These are phyloP conservation scores for Nymphicus hollandicus DNA, from an alignment of 2,113 vertebrate genomes.

Conservation along the genomic window DNA sequence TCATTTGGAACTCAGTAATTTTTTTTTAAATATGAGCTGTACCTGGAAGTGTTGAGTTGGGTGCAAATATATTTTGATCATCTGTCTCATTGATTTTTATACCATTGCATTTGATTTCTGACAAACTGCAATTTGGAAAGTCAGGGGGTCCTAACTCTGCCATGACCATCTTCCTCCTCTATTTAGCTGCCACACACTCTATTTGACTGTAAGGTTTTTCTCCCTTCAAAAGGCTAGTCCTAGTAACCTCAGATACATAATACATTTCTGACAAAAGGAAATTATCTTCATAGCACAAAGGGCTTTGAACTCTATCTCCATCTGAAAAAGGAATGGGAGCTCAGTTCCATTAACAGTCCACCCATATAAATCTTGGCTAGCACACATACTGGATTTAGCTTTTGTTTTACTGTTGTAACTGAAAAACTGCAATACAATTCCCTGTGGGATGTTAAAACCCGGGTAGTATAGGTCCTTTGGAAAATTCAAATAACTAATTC, in stretches of 20 bases:
- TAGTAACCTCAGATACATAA: neutral
- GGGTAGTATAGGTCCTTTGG: neutral
- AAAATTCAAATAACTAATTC: conserved; percentile 39
- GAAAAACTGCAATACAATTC: conserved; percentile 21
- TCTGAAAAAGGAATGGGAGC: neutral
- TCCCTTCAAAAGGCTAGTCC: neutral
- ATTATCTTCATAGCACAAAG: neutral
- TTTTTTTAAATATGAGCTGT: neutral
- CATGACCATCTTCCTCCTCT: neutral
- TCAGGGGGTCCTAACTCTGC: neutral
- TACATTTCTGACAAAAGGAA: neutral
- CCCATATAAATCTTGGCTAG: conserved; percentile 5
- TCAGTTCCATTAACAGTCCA: conserved; percentile 1
- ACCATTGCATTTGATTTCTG: neutral
- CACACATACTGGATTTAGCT: neutral
- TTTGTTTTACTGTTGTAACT: conserved; percentile 31
- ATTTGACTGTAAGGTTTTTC: neutral
- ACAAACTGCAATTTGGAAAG: neutral
- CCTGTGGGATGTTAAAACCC: neutral
- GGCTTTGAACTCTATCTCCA: neutral
- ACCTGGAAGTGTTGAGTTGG: neutral
- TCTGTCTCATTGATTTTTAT: neutral
- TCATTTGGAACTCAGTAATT: neutral
- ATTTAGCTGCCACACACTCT: neutral
- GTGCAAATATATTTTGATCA: neutral